phyloP scores from a whole-genome alignment of 2,888 invertebrate genomes.

The Caenorhabditis sp. region DNA sequence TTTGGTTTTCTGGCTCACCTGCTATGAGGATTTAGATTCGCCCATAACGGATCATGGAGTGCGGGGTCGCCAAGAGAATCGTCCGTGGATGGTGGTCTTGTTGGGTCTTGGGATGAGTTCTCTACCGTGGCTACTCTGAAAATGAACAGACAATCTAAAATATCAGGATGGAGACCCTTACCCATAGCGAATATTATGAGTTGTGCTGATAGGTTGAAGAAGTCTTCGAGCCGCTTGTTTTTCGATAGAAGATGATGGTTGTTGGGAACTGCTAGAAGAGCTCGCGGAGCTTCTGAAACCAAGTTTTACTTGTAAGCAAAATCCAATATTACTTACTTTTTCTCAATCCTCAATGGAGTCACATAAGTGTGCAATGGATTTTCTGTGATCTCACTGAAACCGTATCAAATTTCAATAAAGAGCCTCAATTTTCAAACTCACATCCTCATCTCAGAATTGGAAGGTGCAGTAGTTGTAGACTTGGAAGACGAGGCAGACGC shows the following conservation, averaged over 20 bases:
- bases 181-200: constrained; percentile 70
- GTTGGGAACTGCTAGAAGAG: constrained; percentile 55
- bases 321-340: constrained; percentile 30
- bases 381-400: constrained; percentile 57
- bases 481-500: constrained; percentile 61
- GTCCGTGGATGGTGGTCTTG: constrained; percentile 72
- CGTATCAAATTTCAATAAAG: background rate
- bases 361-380: constrained; percentile 61
- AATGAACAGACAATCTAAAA: background rate
- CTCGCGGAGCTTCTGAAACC: constrained; percentile 47
- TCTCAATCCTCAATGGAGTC: constrained; percentile 56
- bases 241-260: constrained; percentile 66
- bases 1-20: constrained; percentile 47
- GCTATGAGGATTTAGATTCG: constrained; percentile 70
- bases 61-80: constrained; percentile 68
- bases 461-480: constrained; percentile 50
- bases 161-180: constrained; percentile 19
- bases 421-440: constrained; percentile 12
- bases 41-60: constrained; percentile 64
- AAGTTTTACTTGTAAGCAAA: too few species aligned
- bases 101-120: constrained; percentile 68
- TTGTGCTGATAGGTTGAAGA: constrained; percentile 69
- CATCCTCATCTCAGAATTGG: constrained; percentile 59
- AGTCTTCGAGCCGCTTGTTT: constrained; percentile 66
- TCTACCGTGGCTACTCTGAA: constrained; percentile 58